A percentile compares a stretch with the other conserved stretches of the same genome.
phyloP scores from a whole-genome alignment of 2,113 vertebrate species.

The Penelope pileata region DNA sequence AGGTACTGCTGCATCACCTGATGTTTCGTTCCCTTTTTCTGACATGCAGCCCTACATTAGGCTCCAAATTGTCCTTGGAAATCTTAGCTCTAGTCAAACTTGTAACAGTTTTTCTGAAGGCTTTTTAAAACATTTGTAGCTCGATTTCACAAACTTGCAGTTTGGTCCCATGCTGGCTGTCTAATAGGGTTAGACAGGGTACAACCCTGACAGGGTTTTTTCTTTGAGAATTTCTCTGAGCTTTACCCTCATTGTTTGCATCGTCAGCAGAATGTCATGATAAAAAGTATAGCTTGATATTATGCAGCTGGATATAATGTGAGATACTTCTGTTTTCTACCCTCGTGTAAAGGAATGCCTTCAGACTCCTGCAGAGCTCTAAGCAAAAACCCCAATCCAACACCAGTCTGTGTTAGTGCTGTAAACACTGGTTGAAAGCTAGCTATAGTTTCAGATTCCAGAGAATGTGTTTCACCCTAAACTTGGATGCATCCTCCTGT shows the following conservation, averaged over 20 bases:
- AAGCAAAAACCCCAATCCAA: not conserved
- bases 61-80: not conserved
- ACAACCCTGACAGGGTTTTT: not conserved
- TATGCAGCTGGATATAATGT: not conserved
- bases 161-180: not conserved
- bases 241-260: not conserved
- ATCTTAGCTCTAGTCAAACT: not conserved
- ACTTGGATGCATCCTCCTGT: not conserved
- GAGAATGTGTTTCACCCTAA: not conserved
- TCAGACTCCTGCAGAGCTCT: not conserved
- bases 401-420: not conserved
- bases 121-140: constrained; percentile 2
- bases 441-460: not conserved
- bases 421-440: not conserved
- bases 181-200: too few relatives aligned
- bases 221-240: not conserved
- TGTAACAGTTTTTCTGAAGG: not conserved
- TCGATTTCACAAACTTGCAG: not conserved
- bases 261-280: not conserved
- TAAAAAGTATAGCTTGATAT: constrained; percentile 2
- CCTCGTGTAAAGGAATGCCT: not conserved
- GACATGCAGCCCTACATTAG: not conserved
- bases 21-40: not conserved
- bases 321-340: not conserved
- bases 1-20: not conserved